Evolutionary conservation across 2,797 vertebrate species (phyloP).

Genomic region (Centropyge bicolor): DNA sequence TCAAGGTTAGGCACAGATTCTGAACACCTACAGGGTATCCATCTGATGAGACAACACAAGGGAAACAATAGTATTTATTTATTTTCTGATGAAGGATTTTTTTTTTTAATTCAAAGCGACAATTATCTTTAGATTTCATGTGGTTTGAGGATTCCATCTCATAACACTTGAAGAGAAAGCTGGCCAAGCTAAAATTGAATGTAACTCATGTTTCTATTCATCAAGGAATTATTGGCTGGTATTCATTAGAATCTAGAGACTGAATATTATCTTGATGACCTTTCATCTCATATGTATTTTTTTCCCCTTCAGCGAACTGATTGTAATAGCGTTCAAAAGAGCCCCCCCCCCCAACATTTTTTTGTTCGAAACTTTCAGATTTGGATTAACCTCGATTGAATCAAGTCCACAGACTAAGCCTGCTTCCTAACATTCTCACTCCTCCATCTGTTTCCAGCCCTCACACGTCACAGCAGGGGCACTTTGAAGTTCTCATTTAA

Average conservation of each 20-base stretch:
- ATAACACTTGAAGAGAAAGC: constrained; percentile 30
- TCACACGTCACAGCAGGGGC: constrained; percentile 65
- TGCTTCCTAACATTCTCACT: constrained; percentile 45
- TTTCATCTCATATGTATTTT: constrained; percentile 38
- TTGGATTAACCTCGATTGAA: constrained; percentile 61
- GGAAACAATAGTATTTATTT: constrained; percentile 9
- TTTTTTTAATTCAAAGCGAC: not conserved
- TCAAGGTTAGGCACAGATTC: constrained; percentile 34
- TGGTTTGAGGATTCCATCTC: constrained; percentile 36
- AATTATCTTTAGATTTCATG: constrained; percentile 33
- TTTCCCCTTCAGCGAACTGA: constrained; percentile 25
- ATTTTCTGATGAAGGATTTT: constrained; percentile 3
- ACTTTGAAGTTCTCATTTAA: constrained; percentile 69
- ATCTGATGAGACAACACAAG: constrained; percentile 25
- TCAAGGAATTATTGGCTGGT: constrained; percentile 50
- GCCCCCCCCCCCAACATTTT: constrained; percentile 1
- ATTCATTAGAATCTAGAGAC: constrained; percentile 50
- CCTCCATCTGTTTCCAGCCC: constrained; percentile 63
- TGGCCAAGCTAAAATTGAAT: constrained; percentile 50
- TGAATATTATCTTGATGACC: constrained; percentile 54
- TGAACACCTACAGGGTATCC: constrained; percentile 15
- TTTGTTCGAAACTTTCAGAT: constrained; percentile 43
- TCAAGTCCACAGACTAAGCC: constrained; percentile 36
- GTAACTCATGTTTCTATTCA: constrained; percentile 53
- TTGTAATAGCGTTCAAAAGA: constrained; percentile 46